Conservation (phyloP, 2,113 vertebrate genomes). For the Zosterops japonicus region DNA sequence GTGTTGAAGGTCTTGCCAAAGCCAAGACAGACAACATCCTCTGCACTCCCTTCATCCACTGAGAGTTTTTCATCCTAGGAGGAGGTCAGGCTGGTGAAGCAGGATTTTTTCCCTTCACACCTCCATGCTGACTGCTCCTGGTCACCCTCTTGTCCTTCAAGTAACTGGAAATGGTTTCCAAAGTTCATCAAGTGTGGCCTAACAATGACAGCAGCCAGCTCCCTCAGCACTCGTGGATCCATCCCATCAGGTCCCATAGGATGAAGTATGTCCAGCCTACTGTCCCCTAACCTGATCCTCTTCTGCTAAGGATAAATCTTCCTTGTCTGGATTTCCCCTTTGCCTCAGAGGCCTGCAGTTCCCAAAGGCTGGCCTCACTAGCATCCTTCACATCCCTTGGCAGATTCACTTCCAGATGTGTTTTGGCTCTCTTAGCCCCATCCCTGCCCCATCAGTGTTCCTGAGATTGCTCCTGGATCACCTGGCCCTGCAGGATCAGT, state of each 20-base stretch:
- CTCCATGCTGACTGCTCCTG: background rate
- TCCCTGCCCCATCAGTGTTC: background rate
- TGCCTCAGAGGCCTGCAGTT: background rate
- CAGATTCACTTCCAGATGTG: background rate
- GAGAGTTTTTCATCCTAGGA: background rate
- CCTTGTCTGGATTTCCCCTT: background rate
- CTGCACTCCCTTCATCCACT: background rate
- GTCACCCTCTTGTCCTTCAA: background rate
- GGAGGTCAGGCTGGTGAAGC: background rate
- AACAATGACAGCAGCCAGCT: background rate
- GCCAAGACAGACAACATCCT: background rate
- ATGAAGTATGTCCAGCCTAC: background rate
- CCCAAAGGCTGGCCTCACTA: background rate
- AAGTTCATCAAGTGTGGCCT: background rate
- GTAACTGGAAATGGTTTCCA: background rate
- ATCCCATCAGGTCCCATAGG: background rate
- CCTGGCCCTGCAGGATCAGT: no score
- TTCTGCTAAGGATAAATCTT: background rate
- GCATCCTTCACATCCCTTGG: background rate
- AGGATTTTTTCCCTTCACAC: background rate
- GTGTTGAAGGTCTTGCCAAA: background rate
- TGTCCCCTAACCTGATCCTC: background rate
- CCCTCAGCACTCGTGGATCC: rapidly evolving
- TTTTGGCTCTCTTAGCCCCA: background rate
- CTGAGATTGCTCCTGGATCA: background rate